phyloP scores from a whole-genome alignment of 1,140 invertebrate genomes.

The Drosophila biarmipes region DNA sequence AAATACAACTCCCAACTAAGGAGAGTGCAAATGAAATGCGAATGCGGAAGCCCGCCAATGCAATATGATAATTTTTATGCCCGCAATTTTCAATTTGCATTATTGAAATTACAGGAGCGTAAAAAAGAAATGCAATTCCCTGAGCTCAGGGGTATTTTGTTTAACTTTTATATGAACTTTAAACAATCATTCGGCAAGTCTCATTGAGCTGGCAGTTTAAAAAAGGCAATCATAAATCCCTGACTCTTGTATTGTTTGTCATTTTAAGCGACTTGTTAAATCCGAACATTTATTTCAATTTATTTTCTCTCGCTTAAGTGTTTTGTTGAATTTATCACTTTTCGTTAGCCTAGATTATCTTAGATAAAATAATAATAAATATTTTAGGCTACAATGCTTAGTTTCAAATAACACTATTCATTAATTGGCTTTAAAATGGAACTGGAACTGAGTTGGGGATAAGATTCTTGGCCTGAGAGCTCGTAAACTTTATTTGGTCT shows the following conservation, averaged over 20 bases:
- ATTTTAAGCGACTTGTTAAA: conserved; percentile 3
- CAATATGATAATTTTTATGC: conserved; percentile 5
- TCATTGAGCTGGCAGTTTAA: background rate
- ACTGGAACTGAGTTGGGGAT: background rate
- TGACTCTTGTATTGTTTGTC: background rate
- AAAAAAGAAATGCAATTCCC: conserved; percentile 17
- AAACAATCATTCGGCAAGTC: background rate
- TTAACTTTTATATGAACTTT: background rate
- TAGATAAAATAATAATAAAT: background rate
- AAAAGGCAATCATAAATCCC: background rate
- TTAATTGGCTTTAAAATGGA: background rate
- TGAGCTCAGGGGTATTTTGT: conserved; percentile 4
- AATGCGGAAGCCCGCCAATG: conserved; percentile 3
- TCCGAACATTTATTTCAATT: background rate
- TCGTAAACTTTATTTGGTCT: conserved; percentile 8
- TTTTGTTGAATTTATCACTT: background rate
- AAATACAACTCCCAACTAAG: conserved; percentile 42
- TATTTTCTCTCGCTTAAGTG: background rate
- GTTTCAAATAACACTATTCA: too few relatives aligned
- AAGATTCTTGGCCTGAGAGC: background rate
- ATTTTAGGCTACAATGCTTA: too few relatives aligned
- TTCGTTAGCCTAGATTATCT: background rate
- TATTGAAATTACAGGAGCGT: conserved; percentile 22
- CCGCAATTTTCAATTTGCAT: conserved; percentile 21
- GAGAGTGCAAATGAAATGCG: conserved; percentile 22